Conservation (phyloP, 2,113 vertebrate genomes). For the Smithornis capensis region DNA sequence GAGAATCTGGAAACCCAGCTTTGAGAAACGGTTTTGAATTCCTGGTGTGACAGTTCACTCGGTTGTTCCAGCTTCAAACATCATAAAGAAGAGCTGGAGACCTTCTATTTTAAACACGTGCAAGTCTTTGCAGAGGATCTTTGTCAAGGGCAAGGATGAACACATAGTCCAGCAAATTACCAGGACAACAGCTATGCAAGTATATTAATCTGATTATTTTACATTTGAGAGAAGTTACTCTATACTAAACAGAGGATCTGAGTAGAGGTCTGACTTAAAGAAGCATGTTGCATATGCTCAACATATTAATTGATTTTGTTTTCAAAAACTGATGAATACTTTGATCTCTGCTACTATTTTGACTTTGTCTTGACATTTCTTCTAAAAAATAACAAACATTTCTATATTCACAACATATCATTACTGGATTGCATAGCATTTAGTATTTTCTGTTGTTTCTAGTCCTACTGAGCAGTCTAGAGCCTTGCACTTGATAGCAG, state of each 20-base stretch:
- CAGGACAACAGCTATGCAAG: background rate
- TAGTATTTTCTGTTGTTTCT: background rate
- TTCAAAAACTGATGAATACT: background rate
- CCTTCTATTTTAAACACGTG: background rate
- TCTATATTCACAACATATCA: background rate
- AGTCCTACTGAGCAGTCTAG: background rate
- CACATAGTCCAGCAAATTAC: background rate
- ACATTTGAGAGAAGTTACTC: background rate
- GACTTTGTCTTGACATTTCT: background rate
- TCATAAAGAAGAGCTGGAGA: background rate
- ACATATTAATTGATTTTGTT: background rate
- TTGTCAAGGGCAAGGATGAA: background rate
- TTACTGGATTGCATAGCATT: background rate
- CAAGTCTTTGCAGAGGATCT: background rate
- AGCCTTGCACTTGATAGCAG: background rate
- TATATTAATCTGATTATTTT: background rate
- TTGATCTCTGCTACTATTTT: background rate
- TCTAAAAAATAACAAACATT: background rate
- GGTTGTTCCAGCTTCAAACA: background rate
- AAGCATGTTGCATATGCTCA: background rate
- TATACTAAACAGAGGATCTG: background rate
- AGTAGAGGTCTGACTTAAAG: background rate
- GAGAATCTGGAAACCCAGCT: background rate
- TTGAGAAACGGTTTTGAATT: background rate
- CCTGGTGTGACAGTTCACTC: background rate